Percentiles rank a stretch among this genome's conserved stretches.
Conservation (phyloP, 1,140 invertebrate genomes). For the Pseudomyrmex dendroicus region DNA sequence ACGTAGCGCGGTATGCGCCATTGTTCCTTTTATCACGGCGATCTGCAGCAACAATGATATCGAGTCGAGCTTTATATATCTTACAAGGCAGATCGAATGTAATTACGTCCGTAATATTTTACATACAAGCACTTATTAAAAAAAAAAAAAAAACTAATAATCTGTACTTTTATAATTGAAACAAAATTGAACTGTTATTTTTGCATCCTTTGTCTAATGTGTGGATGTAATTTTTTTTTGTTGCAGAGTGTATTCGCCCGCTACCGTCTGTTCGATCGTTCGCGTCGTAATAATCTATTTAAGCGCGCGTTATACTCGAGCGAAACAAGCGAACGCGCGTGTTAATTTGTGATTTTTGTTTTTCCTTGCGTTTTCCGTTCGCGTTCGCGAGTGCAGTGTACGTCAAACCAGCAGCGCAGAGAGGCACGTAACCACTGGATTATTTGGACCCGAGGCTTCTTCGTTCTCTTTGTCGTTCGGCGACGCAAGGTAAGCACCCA, state of each 20-base stretch:
- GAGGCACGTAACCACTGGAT: neutral
- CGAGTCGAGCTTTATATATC: conserved; percentile 3
- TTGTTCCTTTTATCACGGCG: conserved; percentile 47
- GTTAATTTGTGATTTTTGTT: conserved; percentile 6
- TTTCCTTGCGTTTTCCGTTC: neutral
- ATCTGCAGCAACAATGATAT: conserved; percentile 29
- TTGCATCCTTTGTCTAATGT: too few relatives aligned
- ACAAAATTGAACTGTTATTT: too few relatives aligned
- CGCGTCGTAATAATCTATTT: neutral
- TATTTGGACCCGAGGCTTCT: conserved; percentile 14
- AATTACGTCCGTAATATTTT: too few relatives aligned
- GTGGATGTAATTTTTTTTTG: neutral
- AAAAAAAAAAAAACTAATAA: neutral
- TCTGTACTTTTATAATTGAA: too few relatives aligned
- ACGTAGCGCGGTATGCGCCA: neutral
- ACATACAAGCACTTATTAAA: neutral
- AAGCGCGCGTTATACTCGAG: neutral
- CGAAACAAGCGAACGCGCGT: neutral
- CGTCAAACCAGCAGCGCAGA: conserved; percentile 5
- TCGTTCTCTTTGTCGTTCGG: neutral
- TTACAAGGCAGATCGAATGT: neutral
- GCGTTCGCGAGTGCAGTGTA: conserved; percentile 5
- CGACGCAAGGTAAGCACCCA: conserved; percentile 35
- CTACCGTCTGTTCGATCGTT: conserved; percentile 7
- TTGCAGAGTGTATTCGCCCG: conserved; percentile 18